Base-by-base conservation (phyloP, 2,797 vertebrate genomes). In the Enteromius trimaculatus region DNA sequence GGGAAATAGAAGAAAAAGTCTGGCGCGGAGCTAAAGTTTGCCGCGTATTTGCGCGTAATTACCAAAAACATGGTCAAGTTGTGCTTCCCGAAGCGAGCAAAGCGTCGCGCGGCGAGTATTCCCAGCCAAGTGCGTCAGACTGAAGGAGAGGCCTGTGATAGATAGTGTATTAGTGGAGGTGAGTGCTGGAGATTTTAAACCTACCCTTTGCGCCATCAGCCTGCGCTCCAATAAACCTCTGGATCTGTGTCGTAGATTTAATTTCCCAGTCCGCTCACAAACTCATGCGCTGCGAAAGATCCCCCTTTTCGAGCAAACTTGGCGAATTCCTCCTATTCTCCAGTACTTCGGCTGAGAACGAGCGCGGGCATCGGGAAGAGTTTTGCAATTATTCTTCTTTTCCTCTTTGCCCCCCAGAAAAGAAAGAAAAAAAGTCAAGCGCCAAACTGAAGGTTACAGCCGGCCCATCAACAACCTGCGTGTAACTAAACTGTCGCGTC, bases 151-250 rank as follows among this genome's bases (percentile, higher is more conserved):
- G 96, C 95, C 95, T 95, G 94, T 94, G 95, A 95, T 94, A 92
- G 94, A 95, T 94, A 92, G 94, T 95, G 95, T 95, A 93, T 96
- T 95, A 95, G 96, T 96, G 90, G 95, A 95, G 96, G 96, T 96
- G 96, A 96, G 96, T 94, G 96, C 93, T 92, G 95, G 95, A 96
- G 95, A 96, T 96, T 96, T 96, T 94, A 96, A 96, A 98, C 98
- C 96, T 98, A 99, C 98, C 98, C 97, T 97, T 98, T 99, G 98
- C 96, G 98, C 98, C 98, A 99, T 99, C 96, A 97, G 97, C 96
- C 97, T 97, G 96, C 97, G 96, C 97, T 98, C 97, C 97, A 96
- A 97, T 97, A 97, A 98, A 97, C 96, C 97, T 96, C 96, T 95
- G 96, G 96, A 96, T 96, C 65, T 78, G 95, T 95, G 96, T 96